These are phyloP conservation scores for Eristalinus sepulchralis DNA, from an alignment of 2,888 invertebrate species.

Conservation along the genomic window DNA sequence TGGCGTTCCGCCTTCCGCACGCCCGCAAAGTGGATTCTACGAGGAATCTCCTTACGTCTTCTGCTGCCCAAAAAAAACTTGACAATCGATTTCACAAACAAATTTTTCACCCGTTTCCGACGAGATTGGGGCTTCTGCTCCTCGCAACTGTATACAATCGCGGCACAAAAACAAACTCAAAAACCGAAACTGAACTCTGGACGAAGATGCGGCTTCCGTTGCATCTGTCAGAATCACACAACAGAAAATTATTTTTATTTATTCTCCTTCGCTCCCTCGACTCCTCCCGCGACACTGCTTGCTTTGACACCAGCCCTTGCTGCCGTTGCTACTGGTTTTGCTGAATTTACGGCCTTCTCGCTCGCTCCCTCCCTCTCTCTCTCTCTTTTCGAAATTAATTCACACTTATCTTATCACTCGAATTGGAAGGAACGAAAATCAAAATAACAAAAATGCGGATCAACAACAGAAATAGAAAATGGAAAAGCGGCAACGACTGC, in stretches of 20 bases:
- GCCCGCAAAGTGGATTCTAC: slow-evolving; percentile 23
- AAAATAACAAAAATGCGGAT: background rate
- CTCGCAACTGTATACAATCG: background rate
- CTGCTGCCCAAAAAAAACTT: background rate
- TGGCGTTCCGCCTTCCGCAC: background rate
- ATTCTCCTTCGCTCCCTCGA: background rate
- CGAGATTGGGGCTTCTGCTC: background rate
- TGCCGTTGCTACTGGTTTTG: slow-evolving; percentile 1
- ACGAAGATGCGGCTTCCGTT: slow-evolving; percentile 50
- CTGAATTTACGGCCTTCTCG: background rate
- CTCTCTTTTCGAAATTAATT: background rate
- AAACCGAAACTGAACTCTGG: slow-evolving; percentile 22
- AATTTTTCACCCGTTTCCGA: background rate
- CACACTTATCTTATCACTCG: slow-evolving; percentile 45
- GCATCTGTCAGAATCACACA: slow-evolving; percentile 59
- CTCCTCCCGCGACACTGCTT: background rate
- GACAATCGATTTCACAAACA: slow-evolving; percentile 50
- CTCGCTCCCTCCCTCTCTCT: background rate
- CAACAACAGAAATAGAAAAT: slow-evolving; percentile 12
- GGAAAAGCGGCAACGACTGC: slow-evolving; percentile 18
- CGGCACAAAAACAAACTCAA: slow-evolving; percentile 27
- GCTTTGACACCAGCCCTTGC: background rate
- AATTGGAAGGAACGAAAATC: slow-evolving; percentile 14
- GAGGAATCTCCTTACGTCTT: slow-evolving; percentile 7
- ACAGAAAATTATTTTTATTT: slow-evolving; percentile 24